Conservation (phyloP, 2,888 invertebrate species). For the Acleris literana region DNA sequence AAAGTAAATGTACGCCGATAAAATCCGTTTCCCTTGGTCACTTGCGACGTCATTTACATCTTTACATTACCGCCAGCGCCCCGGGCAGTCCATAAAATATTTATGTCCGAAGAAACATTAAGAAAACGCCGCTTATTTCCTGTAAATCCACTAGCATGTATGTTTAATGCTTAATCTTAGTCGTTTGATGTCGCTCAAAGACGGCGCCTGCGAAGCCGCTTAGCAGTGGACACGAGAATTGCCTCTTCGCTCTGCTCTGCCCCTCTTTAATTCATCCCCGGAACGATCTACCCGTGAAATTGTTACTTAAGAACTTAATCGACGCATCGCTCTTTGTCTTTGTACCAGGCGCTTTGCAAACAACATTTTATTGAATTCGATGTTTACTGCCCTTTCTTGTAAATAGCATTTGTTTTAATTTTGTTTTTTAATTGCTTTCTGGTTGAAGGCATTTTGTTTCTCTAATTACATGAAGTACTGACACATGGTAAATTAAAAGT, state of each 20-base stretch:
- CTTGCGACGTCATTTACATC: slow-evolving; percentile 67
- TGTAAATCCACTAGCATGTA: slow-evolving; percentile 56
- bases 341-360: slow-evolving; percentile 53
- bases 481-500: too few relatives aligned
- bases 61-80: slow-evolving; percentile 60
- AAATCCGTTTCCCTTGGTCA: slow-evolving; percentile 36
- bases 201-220: slow-evolving; percentile 62
- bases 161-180: slow-evolving; percentile 74
- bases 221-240: slow-evolving; percentile 54
- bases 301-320: slow-evolving; percentile 68
- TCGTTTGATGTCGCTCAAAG: slow-evolving; percentile 72
- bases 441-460: slow-evolving; percentile 25
- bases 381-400: slow-evolving; percentile 46
- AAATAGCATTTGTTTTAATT: slow-evolving; percentile 40
- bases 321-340: slow-evolving; percentile 60
- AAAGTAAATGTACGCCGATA: slow-evolving; percentile 20
- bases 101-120: slow-evolving; percentile 75
- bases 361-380: slow-evolving; percentile 54
- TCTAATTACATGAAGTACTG: slow-evolving; percentile 4
- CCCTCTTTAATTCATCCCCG: slow-evolving; percentile 63
- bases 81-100: slow-evolving; percentile 65
- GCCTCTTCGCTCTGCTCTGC: slow-evolving; percentile 40
- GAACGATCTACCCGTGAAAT: slow-evolving; percentile 64
- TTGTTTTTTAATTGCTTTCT: slow-evolving; percentile 41
- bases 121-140: slow-evolving; percentile 68